Evolutionary conservation across 2,113 vertebrate genomes (phyloP).

Genomic region (Hypocryptadius cinnamomeus): DNA sequence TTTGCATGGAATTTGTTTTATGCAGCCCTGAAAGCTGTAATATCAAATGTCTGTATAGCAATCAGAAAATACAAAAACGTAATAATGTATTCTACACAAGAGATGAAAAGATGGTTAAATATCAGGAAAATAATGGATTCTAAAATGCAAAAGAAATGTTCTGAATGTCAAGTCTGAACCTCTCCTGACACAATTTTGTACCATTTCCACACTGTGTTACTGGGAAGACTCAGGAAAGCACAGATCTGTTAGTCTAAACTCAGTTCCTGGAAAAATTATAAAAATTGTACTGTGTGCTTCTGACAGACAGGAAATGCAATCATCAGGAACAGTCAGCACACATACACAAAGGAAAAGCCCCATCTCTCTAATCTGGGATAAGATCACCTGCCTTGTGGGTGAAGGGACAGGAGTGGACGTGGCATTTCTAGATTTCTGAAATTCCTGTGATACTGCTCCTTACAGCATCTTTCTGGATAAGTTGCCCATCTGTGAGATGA

Average conservation of each 20-base stretch:
- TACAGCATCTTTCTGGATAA: not conserved
- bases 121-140: not conserved
- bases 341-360: not conserved
- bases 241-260: not conserved
- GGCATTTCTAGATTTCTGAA: not conserved
- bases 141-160: not conserved
- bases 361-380: not conserved
- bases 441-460: not conserved
- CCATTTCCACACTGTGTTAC: not conserved
- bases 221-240: not conserved
- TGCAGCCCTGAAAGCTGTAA: not conserved
- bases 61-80: not conserved
- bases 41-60: not conserved
- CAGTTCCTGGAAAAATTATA: not conserved
- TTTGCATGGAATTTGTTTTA: not conserved
- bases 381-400: not conserved
- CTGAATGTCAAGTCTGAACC: not conserved
- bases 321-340: not conserved
- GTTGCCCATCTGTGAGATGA: not conserved
- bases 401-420: not conserved
- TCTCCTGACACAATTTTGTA: not conserved
- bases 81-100: not conserved
- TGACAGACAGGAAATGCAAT: not conserved
- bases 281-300: not conserved
- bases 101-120: not conserved